Conservation (phyloP, 2,113 vertebrate species). For the Carassius gibelio region DNA sequence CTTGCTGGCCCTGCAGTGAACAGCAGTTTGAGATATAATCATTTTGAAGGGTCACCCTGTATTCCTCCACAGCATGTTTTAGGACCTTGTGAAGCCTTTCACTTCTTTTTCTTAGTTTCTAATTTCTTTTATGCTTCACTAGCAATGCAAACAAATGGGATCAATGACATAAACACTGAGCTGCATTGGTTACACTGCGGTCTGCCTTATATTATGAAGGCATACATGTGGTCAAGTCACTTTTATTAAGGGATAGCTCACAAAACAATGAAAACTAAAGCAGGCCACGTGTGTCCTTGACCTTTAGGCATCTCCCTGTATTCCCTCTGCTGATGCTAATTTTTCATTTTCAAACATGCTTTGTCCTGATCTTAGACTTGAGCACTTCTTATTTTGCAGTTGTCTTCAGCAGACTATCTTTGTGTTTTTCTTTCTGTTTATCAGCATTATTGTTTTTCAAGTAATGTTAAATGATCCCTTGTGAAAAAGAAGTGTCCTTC, state of each 20-base stretch:
- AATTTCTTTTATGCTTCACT: neutral
- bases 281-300: neutral
- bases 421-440: no score
- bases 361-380: neutral
- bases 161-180: neutral
- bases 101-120: neutral
- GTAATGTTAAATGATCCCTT: no score
- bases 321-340: neutral
- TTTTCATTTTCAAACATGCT: neutral
- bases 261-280: neutral
- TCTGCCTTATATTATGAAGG: neutral
- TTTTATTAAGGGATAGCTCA: neutral
- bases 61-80: neutral
- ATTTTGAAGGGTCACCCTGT: conserved; percentile 61
- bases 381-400: no score
- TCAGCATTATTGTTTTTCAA: no score
- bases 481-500: no score
- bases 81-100: neutral
- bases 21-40: conserved; percentile 67
- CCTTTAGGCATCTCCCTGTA: neutral
- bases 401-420: no score
- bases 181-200: neutral
- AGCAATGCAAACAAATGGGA: neutral
- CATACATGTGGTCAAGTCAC: neutral
- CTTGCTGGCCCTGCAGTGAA: conserved; percentile 61